Evolutionary conservation across 2,113 vertebrate genomes (phyloP).

Genomic region (Caloenas nicobarica): DNA sequence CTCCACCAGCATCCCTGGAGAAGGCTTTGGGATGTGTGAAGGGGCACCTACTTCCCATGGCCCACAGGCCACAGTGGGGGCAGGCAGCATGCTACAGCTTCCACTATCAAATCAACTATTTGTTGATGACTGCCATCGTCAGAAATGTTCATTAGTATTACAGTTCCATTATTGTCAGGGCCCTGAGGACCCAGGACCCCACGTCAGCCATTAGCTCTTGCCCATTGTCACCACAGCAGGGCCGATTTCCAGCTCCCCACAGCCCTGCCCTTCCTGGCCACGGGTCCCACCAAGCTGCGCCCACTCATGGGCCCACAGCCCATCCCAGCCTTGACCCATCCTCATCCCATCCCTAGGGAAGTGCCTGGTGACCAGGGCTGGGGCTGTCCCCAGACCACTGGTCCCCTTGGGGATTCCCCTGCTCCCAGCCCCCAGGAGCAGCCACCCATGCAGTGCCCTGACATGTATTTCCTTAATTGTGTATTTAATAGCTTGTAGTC

Average conservation of each 20-base stretch:
- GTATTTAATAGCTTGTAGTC: background rate
- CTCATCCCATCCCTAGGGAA: background rate
- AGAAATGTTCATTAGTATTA: constrained; percentile 13
- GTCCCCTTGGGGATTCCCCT: background rate
- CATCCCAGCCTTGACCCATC: background rate
- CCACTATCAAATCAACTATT: background rate
- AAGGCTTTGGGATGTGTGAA: background rate
- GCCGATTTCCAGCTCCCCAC: background rate
- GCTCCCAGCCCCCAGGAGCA: background rate
- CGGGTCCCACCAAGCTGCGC: rapidly evolving
- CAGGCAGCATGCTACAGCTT: rapidly evolving
- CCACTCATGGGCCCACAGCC: background rate
- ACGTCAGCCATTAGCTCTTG: background rate
- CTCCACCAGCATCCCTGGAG: background rate
- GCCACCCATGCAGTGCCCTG: background rate
- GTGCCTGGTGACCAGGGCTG: background rate
- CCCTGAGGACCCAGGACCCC: background rate
- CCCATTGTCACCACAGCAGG: background rate
- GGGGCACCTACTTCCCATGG: background rate
- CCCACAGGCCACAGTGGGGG: background rate
- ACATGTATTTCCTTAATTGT: background rate
- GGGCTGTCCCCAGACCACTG: background rate
- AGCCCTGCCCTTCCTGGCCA: rapidly evolving
- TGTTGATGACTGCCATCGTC: background rate
- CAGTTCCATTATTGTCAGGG: background rate